These are phyloP conservation scores for Phymatocera aterrima DNA, from an alignment of 2,888 invertebrate species.

Conservation along the genomic window DNA sequence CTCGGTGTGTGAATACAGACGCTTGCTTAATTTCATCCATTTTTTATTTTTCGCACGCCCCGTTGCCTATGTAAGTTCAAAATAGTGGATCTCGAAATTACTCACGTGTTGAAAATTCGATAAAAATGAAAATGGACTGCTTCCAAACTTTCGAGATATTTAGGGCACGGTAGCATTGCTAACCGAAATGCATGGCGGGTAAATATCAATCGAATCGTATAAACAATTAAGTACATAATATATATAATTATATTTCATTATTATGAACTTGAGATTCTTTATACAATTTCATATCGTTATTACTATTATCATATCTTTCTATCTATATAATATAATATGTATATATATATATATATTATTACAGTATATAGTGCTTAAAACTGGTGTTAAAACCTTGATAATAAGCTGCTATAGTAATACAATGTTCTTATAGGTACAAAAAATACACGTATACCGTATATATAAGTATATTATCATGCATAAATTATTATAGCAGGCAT, in stretches of 20 bases:
- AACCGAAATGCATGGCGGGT: no score
- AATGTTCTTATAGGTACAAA: conserved; percentile 8
- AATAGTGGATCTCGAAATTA: no score
- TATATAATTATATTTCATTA: conserved; percentile 25
- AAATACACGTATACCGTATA: background rate
- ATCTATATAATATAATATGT: conserved; percentile 49
- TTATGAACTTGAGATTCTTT: conserved; percentile 47
- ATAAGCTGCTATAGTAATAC: conserved; percentile 36
- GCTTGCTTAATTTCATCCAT: background rate
- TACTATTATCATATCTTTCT: conserved; percentile 49
- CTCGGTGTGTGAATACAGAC: background rate
- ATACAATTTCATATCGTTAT: conserved; percentile 52
- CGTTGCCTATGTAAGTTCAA: no score
- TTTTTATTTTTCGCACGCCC: no score
- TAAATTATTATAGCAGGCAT: background rate
- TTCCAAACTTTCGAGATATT: no score
- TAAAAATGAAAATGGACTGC: no score
- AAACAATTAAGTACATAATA: conserved; percentile 25
- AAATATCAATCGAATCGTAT: background rate
- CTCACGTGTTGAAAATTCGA: no score
- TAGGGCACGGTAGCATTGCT: no score
- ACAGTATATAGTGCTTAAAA: background rate
- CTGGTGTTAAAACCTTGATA: background rate
- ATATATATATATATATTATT: background rate
- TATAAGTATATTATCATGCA: background rate